phyloP scores from a whole-genome alignment of 2,113 vertebrate species.

The Tachycineta bicolor region DNA sequence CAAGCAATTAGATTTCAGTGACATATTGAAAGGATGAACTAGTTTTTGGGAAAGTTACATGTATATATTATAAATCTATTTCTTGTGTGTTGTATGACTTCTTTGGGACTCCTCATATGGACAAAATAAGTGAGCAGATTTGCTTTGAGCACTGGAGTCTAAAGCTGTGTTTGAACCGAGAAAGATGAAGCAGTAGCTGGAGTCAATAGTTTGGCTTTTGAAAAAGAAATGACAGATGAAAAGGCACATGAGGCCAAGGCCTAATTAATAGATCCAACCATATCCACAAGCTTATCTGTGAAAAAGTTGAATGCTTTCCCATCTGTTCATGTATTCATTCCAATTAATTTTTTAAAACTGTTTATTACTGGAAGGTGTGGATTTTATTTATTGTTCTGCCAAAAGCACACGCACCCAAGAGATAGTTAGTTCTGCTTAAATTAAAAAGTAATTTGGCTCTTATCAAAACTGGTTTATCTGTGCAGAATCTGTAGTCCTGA shows the following conservation, averaged over 20 bases:
- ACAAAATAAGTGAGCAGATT: neutral
- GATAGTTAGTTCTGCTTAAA: neutral
- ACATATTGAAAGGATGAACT: neutral
- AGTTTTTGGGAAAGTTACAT: neutral
- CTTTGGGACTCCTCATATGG: neutral
- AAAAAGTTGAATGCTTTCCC: conserved; percentile 15
- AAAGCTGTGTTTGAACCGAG: neutral
- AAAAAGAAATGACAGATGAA: neutral
- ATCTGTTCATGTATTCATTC: neutral
- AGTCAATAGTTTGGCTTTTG: neutral
- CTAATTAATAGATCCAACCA: conserved; percentile 4
- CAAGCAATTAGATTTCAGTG: neutral
- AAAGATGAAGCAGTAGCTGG: neutral
- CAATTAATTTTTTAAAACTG: neutral
- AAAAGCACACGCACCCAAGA: neutral
- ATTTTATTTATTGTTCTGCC: conserved; percentile 32
- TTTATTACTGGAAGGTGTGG: neutral
- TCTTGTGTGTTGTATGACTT: neutral
- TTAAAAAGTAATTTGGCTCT: neutral
- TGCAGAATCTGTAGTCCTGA: fast-evolving
- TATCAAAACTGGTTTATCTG: neutral
- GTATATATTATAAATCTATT: neutral
- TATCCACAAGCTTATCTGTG: neutral
- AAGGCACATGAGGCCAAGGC: neutral
- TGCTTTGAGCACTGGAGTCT: neutral